Conservation (phyloP, 2,797 vertebrate genomes). For the Mormyrops boulengeri region DNA sequence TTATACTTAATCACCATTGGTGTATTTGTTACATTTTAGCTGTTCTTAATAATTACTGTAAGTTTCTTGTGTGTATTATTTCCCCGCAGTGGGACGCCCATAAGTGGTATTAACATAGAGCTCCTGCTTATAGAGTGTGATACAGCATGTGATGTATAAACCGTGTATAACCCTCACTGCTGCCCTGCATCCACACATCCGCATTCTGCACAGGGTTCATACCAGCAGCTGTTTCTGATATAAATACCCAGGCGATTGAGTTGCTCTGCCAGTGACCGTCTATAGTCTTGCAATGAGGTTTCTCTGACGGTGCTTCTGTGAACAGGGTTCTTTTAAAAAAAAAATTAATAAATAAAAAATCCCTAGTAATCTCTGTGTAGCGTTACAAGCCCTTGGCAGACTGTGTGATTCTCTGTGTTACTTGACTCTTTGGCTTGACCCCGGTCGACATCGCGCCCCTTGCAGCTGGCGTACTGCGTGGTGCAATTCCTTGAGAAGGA, state of each 20-base stretch:
- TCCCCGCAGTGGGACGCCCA: neutral
- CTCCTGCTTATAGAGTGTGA: neutral
- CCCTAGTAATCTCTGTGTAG: neutral
- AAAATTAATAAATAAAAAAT: neutral
- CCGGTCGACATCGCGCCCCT: neutral
- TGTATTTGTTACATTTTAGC: neutral
- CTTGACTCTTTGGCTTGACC: neutral
- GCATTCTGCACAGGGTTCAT: neutral
- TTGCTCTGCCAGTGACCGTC: neutral
- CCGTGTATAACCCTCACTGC: neutral
- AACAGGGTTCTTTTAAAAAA: neutral
- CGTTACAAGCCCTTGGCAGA: neutral
- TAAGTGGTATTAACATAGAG: neutral
- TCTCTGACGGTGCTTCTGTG: neutral
- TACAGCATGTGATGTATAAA: neutral
- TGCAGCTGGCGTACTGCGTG: conserved; percentile 93
- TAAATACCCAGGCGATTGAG: neutral
- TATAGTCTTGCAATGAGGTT: neutral
- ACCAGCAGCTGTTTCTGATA: neutral
- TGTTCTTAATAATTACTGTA: neutral
- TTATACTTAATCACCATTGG: neutral
- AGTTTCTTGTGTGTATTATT: neutral
- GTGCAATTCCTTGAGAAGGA: conserved; percentile 99
- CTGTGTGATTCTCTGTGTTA: neutral
- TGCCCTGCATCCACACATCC: neutral